A percentile compares a stretch with the other conserved stretches of the same genome.
Evolutionary conservation across 2,113 vertebrate genomes (phyloP).

Genomic region (Colossoma macropomum): DNA sequence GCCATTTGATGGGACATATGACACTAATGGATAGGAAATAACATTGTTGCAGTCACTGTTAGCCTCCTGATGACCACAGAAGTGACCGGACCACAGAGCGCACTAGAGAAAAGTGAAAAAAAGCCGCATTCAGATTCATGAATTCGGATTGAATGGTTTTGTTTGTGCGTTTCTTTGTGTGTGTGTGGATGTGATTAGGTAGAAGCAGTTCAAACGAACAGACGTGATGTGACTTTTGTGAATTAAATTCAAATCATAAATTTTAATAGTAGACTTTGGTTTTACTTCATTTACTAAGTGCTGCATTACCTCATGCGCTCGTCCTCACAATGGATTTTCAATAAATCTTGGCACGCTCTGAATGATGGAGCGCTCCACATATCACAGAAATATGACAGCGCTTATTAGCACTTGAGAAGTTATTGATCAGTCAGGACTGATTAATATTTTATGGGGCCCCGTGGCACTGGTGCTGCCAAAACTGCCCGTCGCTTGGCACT

Average conservation of each 20-base stretch:
- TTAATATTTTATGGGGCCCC: slow-evolving; percentile 51
- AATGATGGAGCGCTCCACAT: slow-evolving; percentile 92
- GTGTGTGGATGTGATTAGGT: background rate
- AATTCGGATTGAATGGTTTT: slow-evolving; percentile 12
- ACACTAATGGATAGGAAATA: slow-evolving; percentile 48
- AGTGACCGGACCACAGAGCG: background rate
- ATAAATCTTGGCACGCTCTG: slow-evolving; percentile 90
- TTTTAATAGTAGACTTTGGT: slow-evolving; percentile 67
- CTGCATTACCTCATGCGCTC: slow-evolving; percentile 96
- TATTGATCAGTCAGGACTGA: slow-evolving; percentile 92
- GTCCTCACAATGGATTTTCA: slow-evolving; percentile 94
- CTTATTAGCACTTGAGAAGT: slow-evolving; percentile 99
- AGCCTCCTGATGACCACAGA: slow-evolving; percentile 21
- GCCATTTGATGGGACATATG: slow-evolving; percentile 27
- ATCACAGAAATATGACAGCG: slow-evolving; percentile 88
- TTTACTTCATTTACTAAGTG: slow-evolving; percentile 98
- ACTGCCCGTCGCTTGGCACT: slow-evolving; percentile 29
- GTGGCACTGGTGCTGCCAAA: slow-evolving; percentile 30
- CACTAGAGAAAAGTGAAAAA: background rate
- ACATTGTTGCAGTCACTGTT: slow-evolving; percentile 14
- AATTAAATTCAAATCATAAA: slow-evolving; percentile 83
- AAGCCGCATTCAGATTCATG: background rate
- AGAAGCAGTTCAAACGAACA: slow-evolving; percentile 77
- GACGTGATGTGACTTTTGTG: slow-evolving; percentile 79
- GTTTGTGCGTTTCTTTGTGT: background rate